Percentiles rank a stretch among this genome's conserved stretches.
phyloP scores from a whole-genome alignment of 2,888 invertebrate species.

The Andrena trimmerana region DNA sequence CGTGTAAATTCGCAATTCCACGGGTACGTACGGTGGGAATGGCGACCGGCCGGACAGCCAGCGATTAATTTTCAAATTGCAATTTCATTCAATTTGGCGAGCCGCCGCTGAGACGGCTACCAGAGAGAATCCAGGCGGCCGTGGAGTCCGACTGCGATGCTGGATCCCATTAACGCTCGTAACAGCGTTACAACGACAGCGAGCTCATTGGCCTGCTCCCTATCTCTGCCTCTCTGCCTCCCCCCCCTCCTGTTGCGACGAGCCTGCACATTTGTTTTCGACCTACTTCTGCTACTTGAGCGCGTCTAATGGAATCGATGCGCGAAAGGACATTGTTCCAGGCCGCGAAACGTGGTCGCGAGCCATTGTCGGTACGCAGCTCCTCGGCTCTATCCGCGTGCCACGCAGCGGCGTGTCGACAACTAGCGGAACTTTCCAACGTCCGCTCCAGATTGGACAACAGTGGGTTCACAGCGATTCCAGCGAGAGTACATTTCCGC shows the following conservation, averaged over 20 bases:
- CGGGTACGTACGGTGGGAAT: conserved; percentile 35
- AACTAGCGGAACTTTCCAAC: conserved; percentile 27
- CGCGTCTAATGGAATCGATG: conserved; percentile 67
- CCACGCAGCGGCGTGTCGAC: conserved; percentile 32
- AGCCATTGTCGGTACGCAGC: conserved; percentile 37
- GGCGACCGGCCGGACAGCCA: conserved; percentile 44
- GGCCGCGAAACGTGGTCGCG: conserved; percentile 21
- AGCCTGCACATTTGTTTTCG: conserved; percentile 70
- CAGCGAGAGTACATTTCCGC: conserved; percentile 8
- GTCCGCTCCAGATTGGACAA: conserved; percentile 29
- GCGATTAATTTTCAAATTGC: conserved; percentile 74
- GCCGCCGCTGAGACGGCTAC: conserved; percentile 60
- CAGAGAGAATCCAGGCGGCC: conserved; percentile 44
- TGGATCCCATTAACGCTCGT: conserved; percentile 69
- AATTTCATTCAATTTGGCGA: conserved; percentile 71
- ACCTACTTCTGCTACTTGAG: conserved; percentile 67
- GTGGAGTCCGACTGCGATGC: conserved; percentile 55
- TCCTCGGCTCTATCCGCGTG: conserved; percentile 16
- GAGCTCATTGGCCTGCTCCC: conserved; percentile 54
- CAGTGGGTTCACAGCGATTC: conserved; percentile 7
- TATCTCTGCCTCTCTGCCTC: background rate
- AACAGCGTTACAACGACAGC: conserved; percentile 65
- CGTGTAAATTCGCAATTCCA: conserved; percentile 47
- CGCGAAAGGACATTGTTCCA: conserved; percentile 42
- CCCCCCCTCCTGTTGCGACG: background rate